Base-by-base conservation (phyloP, 2,113 vertebrate species). In the Alexandromys fortis region DNA sequence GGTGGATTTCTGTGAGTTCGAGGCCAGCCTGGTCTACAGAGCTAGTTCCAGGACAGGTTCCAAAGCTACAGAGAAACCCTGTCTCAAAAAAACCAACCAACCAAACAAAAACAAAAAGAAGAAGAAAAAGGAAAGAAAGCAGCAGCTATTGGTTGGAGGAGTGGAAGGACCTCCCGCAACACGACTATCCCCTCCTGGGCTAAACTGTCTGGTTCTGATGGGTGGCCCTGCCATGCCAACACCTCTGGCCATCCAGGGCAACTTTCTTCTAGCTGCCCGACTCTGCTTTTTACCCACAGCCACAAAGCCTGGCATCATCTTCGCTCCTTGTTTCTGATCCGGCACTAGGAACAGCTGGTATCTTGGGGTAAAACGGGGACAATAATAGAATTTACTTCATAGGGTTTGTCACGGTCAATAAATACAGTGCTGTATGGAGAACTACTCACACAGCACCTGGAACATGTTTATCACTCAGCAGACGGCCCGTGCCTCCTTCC, bases 161-260 rank as follows among this genome's bases (percentile, higher is more conserved):
- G n/a, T n/a, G n/a, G n/a, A n/a, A n/a, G n/a, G n/a, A n/a, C n/a
- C n/a, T n/a, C n/a, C n/a, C n/a, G n/a, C n/a, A n/a, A n/a, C n/a
- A n/a, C 35, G 70, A 33, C 10, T 63, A 24, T 1, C 63, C 17
- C 68, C 13, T 52, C 21, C 30, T 16, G 7, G 45, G 8, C 3
- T 1, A 6, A 3, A 52, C 7, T 13, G 9, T 10, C 19, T 3
- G 7, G 0, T 30, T 6, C 7, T n/a, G 33, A 45, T 12, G 42
- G 33, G 52, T 12, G 49, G 45, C 28, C 7, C 35, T 10, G 42
- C n/a, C 45, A 47, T 5, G 7, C 55, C 35, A 35, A 21, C 2
- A 1, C 78, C 87, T 81, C 92, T 0, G 3, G 3, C 49, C 45
- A 35, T 10, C 30, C 82, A 81, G 49, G 22, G 24, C 47, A 16